Base-by-base conservation (phyloP, 2,888 invertebrate genomes). In the Lomographa bimaculata region DNA sequence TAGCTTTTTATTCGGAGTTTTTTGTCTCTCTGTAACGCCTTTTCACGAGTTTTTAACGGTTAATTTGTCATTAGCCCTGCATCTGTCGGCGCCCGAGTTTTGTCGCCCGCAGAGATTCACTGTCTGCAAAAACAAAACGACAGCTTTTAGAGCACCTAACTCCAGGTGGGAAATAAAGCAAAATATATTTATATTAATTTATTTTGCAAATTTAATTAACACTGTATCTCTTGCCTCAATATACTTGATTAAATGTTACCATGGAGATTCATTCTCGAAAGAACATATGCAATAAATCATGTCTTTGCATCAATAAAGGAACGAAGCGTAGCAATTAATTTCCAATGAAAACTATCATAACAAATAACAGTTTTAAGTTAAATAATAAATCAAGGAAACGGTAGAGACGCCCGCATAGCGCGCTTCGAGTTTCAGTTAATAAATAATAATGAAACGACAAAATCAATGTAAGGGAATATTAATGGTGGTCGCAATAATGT, bases 41-140 rank as follows among this genome's bases (percentile, higher is more conserved):
- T 77, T 75, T 71, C 66, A 63, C 71, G 65, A 72, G 71, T 76
- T 79, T 80, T 77, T 76, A 76, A 77, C 76, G 60, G 73, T 75
- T 79, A 82, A 84, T 81, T 84, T 82, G 79, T 83, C 79, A 78
- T 81, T 78, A 81, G 75, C 68, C 70, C 71, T 78, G 74, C 71
- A 70, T 81, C 78, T 81, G 83, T 82, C 79, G 77, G 68, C 79
- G 60, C 53, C 50, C 57, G 53, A 59, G 60, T 65, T 71, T 70
- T 66, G 71, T 68, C 70, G 62, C 66, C 62, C 47, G 56, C 62
- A 68, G 60, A 54, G 54, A 51, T 41, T 40, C 63, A 62, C 60
- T 58, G 57, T 50, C 38, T 20, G 44, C 54, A 66, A 64, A 66
- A 71, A 68, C 62, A 63, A 69, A 64, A 57, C 60, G 55, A 47